Evolutionary conservation across 2,888 invertebrate species (phyloP).

Genomic region (Agriopis aurantiaria): DNA sequence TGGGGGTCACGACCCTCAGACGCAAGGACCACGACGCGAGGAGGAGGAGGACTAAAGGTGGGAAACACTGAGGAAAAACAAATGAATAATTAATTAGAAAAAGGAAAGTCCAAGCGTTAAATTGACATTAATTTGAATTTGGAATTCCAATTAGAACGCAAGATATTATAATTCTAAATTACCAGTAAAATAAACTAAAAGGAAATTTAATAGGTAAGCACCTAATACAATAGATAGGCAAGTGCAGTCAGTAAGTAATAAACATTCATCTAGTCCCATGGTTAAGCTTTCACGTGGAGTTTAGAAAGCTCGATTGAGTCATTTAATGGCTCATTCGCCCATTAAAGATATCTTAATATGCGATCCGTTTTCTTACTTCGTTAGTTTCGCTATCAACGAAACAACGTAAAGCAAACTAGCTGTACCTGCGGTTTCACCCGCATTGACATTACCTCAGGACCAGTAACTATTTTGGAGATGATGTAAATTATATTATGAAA

Average conservation of each 20-base stretch:
- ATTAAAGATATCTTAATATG: constrained; percentile 31
- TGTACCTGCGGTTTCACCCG: neutral
- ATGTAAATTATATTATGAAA: too few species aligned
- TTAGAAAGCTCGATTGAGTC: constrained; percentile 41
- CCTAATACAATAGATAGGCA: neutral
- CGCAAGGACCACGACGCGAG: too few species aligned
- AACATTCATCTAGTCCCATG: neutral
- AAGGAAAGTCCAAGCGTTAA: too few species aligned
- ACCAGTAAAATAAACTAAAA: neutral
- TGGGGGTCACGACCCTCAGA: too few species aligned
- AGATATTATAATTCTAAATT: too few species aligned
- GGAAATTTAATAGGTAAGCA: neutral
- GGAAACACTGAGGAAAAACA: too few species aligned
- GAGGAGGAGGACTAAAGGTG: too few species aligned
- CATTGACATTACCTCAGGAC: neutral
- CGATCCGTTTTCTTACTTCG: constrained; percentile 18
- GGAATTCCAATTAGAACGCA: too few species aligned
- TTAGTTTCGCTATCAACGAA: constrained; percentile 23
- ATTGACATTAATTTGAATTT: too few species aligned
- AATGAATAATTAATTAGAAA: too few species aligned
- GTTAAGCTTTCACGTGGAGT: constrained; percentile 34
- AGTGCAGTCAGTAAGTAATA: neutral
- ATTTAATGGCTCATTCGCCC: constrained; percentile 34
- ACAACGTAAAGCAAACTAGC: neutral
- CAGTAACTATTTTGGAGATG: too few species aligned